Percentiles rank a stretch among this genome's conserved stretches.
Conservation (phyloP, 2,113 vertebrate species). For the Crotophaga sulcirostris region DNA sequence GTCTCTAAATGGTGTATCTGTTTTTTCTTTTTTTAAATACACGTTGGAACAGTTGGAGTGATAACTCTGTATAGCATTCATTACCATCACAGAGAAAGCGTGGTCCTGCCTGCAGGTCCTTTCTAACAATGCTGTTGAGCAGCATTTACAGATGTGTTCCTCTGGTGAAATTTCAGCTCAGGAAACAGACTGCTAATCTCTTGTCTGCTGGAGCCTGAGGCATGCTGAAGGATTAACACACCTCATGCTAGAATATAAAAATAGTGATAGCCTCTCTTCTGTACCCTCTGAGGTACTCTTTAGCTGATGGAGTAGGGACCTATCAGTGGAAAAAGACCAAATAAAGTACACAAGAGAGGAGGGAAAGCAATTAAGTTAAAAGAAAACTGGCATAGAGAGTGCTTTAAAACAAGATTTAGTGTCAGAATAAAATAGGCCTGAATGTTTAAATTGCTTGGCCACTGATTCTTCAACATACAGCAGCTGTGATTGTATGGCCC, state of each 20-base stretch:
- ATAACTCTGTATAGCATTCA: not conserved
- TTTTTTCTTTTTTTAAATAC: not conserved
- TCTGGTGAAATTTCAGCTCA: not conserved
- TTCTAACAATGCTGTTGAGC: not conserved
- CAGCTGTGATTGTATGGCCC: not conserved
- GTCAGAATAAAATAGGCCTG: not conserved
- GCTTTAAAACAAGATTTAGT: not conserved
- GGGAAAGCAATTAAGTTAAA: not conserved
- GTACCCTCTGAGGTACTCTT: not conserved
- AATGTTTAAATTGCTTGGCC: not conserved
- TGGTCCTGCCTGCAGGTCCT: not conserved
- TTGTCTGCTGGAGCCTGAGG: not conserved
- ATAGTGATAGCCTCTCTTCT: not conserved
- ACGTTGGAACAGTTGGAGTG: not conserved
- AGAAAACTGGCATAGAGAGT: not conserved
- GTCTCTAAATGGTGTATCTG: not conserved
- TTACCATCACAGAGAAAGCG: rapidly evolving
- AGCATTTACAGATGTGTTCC: not conserved
- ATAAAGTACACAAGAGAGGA: not conserved
- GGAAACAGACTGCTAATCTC: not conserved
- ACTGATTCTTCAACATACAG: not conserved
- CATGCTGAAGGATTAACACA: not conserved
- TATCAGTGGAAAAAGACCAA: not conserved
- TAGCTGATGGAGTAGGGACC: not conserved
- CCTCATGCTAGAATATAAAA: not conserved